These are phyloP conservation scores for Platycercus adscitus DNA, from an alignment of 2,113 vertebrate genomes.

Conservation along the genomic window DNA sequence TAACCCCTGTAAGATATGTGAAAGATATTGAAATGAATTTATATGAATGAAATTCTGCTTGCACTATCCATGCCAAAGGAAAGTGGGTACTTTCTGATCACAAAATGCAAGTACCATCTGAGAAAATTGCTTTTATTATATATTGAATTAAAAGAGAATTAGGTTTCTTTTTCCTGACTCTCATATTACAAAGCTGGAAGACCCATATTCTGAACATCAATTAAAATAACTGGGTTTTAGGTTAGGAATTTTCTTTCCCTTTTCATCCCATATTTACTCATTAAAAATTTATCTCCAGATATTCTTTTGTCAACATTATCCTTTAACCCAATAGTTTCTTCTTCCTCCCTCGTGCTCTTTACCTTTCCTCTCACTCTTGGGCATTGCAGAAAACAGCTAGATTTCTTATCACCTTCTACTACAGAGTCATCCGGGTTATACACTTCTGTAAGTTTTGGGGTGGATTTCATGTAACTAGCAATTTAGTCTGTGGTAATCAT, in stretches of 20 bases:
- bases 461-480: not conserved
- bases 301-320: not conserved
- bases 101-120: not conserved
- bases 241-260: not conserved
- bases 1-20: not conserved
- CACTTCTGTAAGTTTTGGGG: not conserved
- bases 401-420: not conserved
- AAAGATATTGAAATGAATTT: not conserved
- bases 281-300: not conserved
- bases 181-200: not conserved
- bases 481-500: not conserved
- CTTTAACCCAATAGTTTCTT: not conserved
- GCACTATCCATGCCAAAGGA: not conserved
- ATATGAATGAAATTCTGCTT: not conserved
- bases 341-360: not conserved
- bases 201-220: not conserved
- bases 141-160: not conserved
- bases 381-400: not conserved
- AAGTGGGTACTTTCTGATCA: not conserved
- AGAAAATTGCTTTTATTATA: not conserved
- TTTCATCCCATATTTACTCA: not conserved
- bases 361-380: rapidly evolving
- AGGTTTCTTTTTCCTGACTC: not conserved
- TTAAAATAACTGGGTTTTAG: not conserved
- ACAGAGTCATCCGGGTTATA: not conserved